A percentile compares a stretch with the other conserved stretches of the same genome.
Conservation (phyloP, 2,888 invertebrate species). For the Meloe dianella region DNA sequence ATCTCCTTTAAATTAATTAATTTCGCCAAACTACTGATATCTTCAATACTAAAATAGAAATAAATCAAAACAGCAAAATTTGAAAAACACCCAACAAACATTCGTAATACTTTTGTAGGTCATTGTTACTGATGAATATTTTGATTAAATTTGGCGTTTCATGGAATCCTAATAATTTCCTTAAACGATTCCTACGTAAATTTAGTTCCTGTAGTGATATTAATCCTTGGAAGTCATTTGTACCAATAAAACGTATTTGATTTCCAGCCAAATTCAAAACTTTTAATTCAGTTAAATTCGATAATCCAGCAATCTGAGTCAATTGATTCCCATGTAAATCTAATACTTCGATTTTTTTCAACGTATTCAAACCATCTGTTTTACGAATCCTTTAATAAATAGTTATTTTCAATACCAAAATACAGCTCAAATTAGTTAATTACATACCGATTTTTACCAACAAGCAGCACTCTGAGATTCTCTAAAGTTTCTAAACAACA, state of each 20-base stretch:
- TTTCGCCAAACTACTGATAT: conserved; percentile 82
- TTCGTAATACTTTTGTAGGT: conserved; percentile 67
- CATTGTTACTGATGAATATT: conserved; percentile 84
- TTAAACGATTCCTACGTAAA: conserved; percentile 83
- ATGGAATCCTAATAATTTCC: conserved; percentile 80
- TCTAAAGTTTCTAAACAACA: conserved; percentile 77
- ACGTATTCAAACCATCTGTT: conserved; percentile 76
- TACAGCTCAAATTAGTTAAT: conserved; percentile 1
- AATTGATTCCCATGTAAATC: conserved; percentile 95
- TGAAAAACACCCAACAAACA: neutral
- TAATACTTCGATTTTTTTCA: conserved; percentile 83
- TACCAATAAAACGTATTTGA: conserved; percentile 78
- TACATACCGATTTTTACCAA: conserved; percentile 86
- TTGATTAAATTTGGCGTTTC: conserved; percentile 78
- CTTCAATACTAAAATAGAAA: conserved; percentile 70
- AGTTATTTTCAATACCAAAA: too few species aligned
- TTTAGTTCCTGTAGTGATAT: conserved; percentile 84
- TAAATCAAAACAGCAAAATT: conserved; percentile 7
- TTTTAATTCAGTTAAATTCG: conserved; percentile 76
- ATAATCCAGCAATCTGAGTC: conserved; percentile 69
- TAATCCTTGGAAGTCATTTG: conserved; percentile 79
- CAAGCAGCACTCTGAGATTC: conserved; percentile 81
- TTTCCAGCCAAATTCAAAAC: conserved; percentile 94
- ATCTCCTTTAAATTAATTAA: conserved; percentile 80
- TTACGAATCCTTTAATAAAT: conserved; percentile 80